Conservation (phyloP, 1,140 invertebrate genomes). For the Paramacrobiotus metropolitanus region DNA sequence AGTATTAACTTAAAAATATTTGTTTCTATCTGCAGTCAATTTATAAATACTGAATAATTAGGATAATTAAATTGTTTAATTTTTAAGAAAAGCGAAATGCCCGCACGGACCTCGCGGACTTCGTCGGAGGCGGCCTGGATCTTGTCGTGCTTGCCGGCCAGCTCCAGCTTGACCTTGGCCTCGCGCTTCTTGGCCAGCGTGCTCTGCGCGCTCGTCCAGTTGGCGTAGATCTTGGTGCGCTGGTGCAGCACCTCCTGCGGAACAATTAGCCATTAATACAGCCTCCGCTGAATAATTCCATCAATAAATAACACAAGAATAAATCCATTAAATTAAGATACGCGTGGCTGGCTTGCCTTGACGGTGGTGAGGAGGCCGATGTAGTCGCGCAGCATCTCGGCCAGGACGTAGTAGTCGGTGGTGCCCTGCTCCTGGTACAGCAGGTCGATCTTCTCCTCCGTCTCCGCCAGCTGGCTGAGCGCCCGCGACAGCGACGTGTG, state of each 20-base stretch:
- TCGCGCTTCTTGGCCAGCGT: conserved; percentile 82
- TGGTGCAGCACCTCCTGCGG: conserved; percentile 82
- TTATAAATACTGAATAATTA: too few relatives aligned
- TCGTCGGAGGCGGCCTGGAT: conserved; percentile 64
- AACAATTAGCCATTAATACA: conserved; percentile 7
- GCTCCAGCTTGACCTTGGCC: conserved; percentile 67
- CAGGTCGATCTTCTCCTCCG: conserved; percentile 67
- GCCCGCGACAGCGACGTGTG: conserved; percentile 73
- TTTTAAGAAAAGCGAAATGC: background rate
- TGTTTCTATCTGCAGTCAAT: too few relatives aligned
- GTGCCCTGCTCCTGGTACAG: conserved; percentile 74
- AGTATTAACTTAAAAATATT: too few relatives aligned
- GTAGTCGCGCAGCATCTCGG: conserved; percentile 73
- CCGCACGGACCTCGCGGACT: conserved; percentile 48
- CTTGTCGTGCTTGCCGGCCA: conserved; percentile 63
- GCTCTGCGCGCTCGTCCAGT: conserved; percentile 87
- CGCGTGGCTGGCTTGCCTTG: conserved; percentile 33
- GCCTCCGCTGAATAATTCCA: too few relatives aligned
- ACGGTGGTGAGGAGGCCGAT: conserved; percentile 71
- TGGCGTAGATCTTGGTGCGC: conserved; percentile 86
- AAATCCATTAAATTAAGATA: background rate
- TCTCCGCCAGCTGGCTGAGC: conserved; percentile 71
- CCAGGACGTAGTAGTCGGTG: conserved; percentile 73
- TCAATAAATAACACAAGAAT: too few relatives aligned
- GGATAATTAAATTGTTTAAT: too few relatives aligned